Conservation (phyloP, 2,113 vertebrate species). For the Toxostoma redivivum region DNA sequence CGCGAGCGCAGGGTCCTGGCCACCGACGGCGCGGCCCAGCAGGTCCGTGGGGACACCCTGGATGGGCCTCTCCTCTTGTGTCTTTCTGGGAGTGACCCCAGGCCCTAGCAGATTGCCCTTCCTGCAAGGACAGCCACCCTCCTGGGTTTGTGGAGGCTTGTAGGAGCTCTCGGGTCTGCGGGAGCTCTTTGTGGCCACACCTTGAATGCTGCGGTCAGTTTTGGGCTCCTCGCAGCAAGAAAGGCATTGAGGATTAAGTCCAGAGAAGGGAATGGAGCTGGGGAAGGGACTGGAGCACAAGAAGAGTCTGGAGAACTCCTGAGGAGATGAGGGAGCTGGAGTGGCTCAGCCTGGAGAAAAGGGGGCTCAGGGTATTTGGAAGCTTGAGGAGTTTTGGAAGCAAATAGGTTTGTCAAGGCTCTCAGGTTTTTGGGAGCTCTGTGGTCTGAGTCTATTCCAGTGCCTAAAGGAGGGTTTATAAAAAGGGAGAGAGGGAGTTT, state of each 20-base stretch:
- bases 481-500: not conserved
- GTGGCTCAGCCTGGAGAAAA: not conserved
- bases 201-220: not conserved
- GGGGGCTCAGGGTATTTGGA: not conserved
- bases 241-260: not conserved
- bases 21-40: slow-evolving; percentile 80
- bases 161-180: accelerated
- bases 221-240: accelerated
- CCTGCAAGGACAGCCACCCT: not conserved
- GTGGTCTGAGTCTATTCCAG: not conserved
- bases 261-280: not conserved
- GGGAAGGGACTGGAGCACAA: not conserved
- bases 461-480: not conserved
- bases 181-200: not conserved
- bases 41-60: slow-evolving; percentile 59
- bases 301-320: not conserved
- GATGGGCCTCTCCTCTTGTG: accelerated
- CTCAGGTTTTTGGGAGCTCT: not conserved
- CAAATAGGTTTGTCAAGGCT: not conserved
- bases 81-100: not conserved
- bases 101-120: not conserved
- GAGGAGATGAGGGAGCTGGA: not conserved
- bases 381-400: not conserved
- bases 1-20: slow-evolving; percentile 86
- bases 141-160: not conserved